Percentiles rank a stretch among this genome's conserved stretches.
Conservation (phyloP, 2,113 vertebrate species). For the Phrynocephalus versicolor region DNA sequence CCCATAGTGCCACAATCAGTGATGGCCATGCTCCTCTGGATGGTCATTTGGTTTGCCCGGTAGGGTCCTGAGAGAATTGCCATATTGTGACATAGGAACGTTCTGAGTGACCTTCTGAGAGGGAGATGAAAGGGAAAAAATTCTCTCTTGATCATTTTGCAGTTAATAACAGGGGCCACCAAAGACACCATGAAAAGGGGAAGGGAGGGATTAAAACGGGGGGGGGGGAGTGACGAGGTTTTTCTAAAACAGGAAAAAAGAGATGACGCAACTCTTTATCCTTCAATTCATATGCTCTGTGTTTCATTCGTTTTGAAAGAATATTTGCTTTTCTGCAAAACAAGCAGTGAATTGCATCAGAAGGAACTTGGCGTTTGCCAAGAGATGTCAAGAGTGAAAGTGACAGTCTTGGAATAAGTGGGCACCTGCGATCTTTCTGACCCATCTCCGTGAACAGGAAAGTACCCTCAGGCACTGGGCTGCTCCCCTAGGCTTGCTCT, state of each 20-base stretch:
- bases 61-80: neutral
- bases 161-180: no score
- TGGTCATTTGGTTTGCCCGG: neutral
- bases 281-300: slow-evolving; percentile 58
- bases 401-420: neutral
- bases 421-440: neutral
- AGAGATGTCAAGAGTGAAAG: neutral
- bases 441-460: neutral
- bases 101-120: neutral
- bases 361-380: slow-evolving; percentile 26
- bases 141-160: no score
- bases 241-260: no score
- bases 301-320: slow-evolving; percentile 65
- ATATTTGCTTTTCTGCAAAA: slow-evolving; percentile 62
- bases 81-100: no score
- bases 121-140: no score
- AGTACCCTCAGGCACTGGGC: neutral
- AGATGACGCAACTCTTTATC: slow-evolving; percentile 36
- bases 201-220: no score
- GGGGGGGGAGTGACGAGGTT: no score
- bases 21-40: no score
- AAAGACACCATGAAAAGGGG: no score
- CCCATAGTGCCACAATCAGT: neutral
- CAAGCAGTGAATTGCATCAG: slow-evolving; percentile 57
- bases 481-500: neutral